A percentile compares a stretch with the other conserved stretches of the same genome.
phyloP scores from a whole-genome alignment of 2,888 invertebrate genomes.

The Cephus pygmeus region DNA sequence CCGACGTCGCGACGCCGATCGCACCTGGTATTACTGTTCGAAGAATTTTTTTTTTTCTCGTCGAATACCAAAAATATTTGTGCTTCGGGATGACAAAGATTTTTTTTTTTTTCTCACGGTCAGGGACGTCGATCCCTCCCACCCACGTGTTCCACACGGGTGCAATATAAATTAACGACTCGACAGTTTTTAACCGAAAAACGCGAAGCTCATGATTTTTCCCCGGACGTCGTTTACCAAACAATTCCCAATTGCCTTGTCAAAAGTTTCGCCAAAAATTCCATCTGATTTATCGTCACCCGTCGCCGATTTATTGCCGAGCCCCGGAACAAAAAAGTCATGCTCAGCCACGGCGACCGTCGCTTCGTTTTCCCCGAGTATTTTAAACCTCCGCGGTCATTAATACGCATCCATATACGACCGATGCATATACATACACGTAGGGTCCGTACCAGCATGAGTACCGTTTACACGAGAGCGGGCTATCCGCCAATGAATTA shows the following conservation, averaged over 20 bases:
- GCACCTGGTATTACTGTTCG: too few relatives aligned
- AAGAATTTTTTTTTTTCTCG: too few relatives aligned
- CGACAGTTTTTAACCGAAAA: slow-evolving; percentile 28
- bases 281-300: slow-evolving; percentile 52
- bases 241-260: slow-evolving; percentile 63
- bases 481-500: background rate
- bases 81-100: too few relatives aligned
- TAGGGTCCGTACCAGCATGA: background rate
- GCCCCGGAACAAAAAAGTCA: slow-evolving; percentile 11
- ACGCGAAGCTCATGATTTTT: slow-evolving; percentile 48
- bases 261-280: slow-evolving; percentile 61
- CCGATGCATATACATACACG: background rate
- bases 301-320: slow-evolving; percentile 43
- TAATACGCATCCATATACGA: slow-evolving; percentile 43
- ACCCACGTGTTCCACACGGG: background rate
- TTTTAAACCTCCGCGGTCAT: slow-evolving; percentile 51
- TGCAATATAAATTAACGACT: slow-evolving; percentile 3
- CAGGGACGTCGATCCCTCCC: background rate
- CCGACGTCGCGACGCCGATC: too few relatives aligned
- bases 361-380: slow-evolving; percentile 26
- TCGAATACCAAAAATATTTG: too few relatives aligned
- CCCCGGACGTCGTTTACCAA: slow-evolving; percentile 53
- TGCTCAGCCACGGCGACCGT: background rate
- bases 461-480: background rate
- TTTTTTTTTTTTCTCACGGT: background rate